Evolutionary conservation across 1,140 invertebrate genomes (phyloP), one percentile per base, ranked within the genome.

Genomic region (Drosophila kepulauana): DNA sequence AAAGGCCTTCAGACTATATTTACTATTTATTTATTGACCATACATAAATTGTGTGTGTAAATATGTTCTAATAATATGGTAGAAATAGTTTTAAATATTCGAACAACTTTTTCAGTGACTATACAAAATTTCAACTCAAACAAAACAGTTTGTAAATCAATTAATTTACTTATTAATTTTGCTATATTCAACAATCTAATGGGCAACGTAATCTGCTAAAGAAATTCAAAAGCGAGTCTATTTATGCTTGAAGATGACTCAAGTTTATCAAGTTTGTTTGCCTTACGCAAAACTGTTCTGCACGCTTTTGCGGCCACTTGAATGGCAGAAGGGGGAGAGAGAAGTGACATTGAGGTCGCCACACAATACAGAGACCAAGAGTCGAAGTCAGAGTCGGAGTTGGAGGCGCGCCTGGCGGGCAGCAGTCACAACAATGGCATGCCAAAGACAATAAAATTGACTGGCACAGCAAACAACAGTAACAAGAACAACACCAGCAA

Each of bases 401-500:
- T 10, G 11, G 38, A n/a, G 38, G 38, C 41, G n/a, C n/a, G 33
- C 57, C 57, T 58, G 43, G 52, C 43, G 30, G 58, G 33, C 58
- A 69, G 51, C 43, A 62, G 56, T 61, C 62, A 73, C 56, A 73
- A 73, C 75, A 77, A 77, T 77, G 49, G 51, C 75, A 61, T 66
- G 63, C 63, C 70, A 73, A 77, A 74, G 73, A 76, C 74, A 76
- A 76, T 67, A 74, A 77, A 73, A 77, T 73, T 73, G 69, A 77
- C 70, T 66, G 69, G 43, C 62, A 77, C 41, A 74, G 74, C 69
- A 74, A 61, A 35, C 56, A 49, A 51, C 11, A 1, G 41, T 43
- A n/a, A 10, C 59, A 62, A 43, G 35, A 58, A 15, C 16, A 51
- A 10, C 16, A 46, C 1, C 35, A 57, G 41, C 56, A 76, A 73